These are phyloP conservation scores for Drosophila anomalata DNA, from an alignment of 2,888 invertebrate genomes.

Conservation along the genomic window DNA sequence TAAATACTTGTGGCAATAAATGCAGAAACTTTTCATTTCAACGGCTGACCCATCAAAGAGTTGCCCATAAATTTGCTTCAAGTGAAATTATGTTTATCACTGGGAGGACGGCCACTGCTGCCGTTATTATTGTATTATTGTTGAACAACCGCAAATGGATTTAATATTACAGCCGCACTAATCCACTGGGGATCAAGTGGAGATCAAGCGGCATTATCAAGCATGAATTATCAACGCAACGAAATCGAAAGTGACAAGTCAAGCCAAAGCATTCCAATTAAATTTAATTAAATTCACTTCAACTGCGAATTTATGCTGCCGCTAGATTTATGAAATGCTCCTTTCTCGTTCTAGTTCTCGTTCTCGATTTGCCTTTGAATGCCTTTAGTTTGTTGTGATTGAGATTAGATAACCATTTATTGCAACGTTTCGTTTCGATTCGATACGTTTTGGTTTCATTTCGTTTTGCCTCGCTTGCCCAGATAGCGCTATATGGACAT, in stretches of 20 bases:
- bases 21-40: slow-evolving; percentile 44
- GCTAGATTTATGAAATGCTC: slow-evolving; percentile 32
- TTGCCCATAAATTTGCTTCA: slow-evolving; percentile 63
- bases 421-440: slow-evolving; percentile 67
- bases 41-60: slow-evolving; percentile 35
- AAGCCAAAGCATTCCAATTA: slow-evolving; percentile 58
- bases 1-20: slow-evolving; percentile 39
- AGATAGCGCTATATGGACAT: slow-evolving; percentile 27
- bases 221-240: slow-evolving; percentile 70
- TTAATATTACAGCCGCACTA: slow-evolving; percentile 79
- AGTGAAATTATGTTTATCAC: slow-evolving; percentile 76
- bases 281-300: slow-evolving; percentile 56
- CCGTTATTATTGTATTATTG: slow-evolving; percentile 74
- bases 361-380: slow-evolving; percentile 54
- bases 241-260: slow-evolving; percentile 46
- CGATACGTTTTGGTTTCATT: slow-evolving; percentile 16
- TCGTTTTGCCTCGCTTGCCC: slow-evolving; percentile 28
- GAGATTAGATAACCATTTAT: slow-evolving; percentile 76
- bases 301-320: slow-evolving; percentile 40
- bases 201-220: slow-evolving; percentile 79
- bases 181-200: slow-evolving; percentile 80
- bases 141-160: slow-evolving; percentile 73
- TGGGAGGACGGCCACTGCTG: not conserved
- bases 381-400: slow-evolving; percentile 73
- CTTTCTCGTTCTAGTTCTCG: slow-evolving; percentile 5